Base-by-base conservation (phyloP, 2,888 invertebrate species). In the Tribolium freemani region DNA sequence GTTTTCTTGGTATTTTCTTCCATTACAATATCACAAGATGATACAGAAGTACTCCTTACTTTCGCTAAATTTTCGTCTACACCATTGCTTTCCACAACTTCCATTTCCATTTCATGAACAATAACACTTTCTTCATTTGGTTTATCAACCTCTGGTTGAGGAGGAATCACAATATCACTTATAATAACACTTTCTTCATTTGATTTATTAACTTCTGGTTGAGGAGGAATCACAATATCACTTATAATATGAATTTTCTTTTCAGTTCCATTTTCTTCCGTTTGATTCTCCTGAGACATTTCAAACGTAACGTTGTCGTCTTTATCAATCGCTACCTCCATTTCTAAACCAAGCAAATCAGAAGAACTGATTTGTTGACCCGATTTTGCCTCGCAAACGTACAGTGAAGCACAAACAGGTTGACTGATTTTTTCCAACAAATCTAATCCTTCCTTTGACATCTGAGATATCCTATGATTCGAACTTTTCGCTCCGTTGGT, bases 401-500 rank as follows among this genome's bases (percentile, higher is more conserved):
- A 20, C 8, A 60, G 20, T n/a, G 60, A 45, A 3, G 45, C 13
- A 46, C 60, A 60, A 8, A 46, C 46, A 16, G 60, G 60, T 45
- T 60, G 60, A 46, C 60, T 60, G 4, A 60, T 60, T 26, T 46
- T 60, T 46, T 60, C 60, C 45, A 60, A 16, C 8, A 60, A 20
- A 5, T 60, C 20, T 26, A 60, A 60, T 13, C 60, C 60, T 46
- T 60, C 45, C 16, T 2, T 48, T n/a, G 21, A 45, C 10, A 45
- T 46, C 20, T 48, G 13, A n/a, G 11, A 8, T 21, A 60, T 26
- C 13, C 11, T 6, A 21, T 5, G 13, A 21, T 45, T 60, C 1
- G 44, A 31, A 38, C 38, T 60, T 3, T 21, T 45, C n/a, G 13
- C n/a, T 20, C 60, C 60, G 3, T 20, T 46, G 20, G 13, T 60